A percentile compares a stretch with the other conserved stretches of the same genome.
Conservation (phyloP, 2,113 vertebrate species). For the Nettapus auritus region DNA sequence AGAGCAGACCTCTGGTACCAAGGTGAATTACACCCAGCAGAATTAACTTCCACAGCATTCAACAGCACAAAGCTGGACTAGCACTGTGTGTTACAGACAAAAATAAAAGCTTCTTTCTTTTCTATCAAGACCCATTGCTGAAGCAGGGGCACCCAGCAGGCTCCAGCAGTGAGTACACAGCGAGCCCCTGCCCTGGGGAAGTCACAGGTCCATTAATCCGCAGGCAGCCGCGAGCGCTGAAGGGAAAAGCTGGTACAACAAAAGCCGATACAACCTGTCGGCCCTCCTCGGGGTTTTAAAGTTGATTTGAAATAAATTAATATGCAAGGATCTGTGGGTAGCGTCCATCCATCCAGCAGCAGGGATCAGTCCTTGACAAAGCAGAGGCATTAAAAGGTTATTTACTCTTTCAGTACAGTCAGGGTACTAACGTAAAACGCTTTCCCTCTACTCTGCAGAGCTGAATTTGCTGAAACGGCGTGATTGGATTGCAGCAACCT, state of each 20-base stretch:
- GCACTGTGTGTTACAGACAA: neutral
- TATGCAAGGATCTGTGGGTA: neutral
- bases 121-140: neutral
- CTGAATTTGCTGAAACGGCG: slow-evolving; percentile 67
- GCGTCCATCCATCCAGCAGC: neutral
- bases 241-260: slow-evolving; percentile 2
- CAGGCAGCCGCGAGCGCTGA: neutral
- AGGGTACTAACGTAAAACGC: neutral
- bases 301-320: slow-evolving; percentile 9
- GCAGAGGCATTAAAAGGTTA: slow-evolving; percentile 8
- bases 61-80: neutral
- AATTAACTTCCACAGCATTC: neutral
- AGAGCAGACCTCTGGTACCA: neutral
- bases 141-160: neutral
- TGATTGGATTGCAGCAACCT: slow-evolving; percentile 78
- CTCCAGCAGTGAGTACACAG: neutral
- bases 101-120: neutral
- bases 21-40: neutral
- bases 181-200: neutral
- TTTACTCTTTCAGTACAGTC: slow-evolving; percentile 4
- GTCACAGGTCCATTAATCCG: neutral
- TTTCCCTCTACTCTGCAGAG: slow-evolving; percentile 11
- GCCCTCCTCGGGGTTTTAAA: neutral
- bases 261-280: neutral
- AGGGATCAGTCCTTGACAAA: neutral